Conservation (phyloP, 1,140 invertebrate genomes). For the Aphelinus atriplicis region DNA sequence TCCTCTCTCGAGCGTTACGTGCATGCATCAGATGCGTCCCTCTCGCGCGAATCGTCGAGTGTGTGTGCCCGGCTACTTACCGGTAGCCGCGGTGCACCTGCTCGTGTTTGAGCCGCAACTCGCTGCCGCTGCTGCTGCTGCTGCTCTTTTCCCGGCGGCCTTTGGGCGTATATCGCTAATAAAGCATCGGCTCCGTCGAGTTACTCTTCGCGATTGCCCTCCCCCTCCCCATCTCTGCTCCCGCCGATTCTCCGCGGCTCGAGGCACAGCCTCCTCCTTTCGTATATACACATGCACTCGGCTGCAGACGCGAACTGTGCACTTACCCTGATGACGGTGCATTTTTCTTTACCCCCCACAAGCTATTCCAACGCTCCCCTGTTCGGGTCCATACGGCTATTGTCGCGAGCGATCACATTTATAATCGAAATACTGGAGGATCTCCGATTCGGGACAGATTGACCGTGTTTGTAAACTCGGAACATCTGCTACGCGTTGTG, state of each 20-base stretch:
- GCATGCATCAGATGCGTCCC: no score
- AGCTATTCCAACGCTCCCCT: no score
- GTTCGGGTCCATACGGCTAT: no score
- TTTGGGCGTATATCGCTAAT: conserved; percentile 20
- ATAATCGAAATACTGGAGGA: no score
- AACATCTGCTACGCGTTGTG: no score
- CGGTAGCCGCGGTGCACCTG: background rate
- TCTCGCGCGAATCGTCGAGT: background rate
- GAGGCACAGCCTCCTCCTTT: background rate
- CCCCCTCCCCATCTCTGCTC: background rate
- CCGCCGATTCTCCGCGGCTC: no score
- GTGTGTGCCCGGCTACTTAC: conserved; percentile 8
- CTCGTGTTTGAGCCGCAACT: conserved; percentile 17
- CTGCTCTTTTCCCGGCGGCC: background rate
- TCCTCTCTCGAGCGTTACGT: no score
- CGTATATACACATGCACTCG: background rate
- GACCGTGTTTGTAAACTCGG: no score
- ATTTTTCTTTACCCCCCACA: conserved; percentile 21
- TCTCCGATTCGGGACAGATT: no score
- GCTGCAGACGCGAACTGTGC: conserved; percentile 9
- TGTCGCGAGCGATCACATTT: no score
- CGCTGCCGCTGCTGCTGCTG: conserved; percentile 8
- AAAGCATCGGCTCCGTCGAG: conserved; percentile 8
- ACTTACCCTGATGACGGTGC: conserved; percentile 35
- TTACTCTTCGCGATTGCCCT: conserved; percentile 20